Conservation (phyloP, 2,797 vertebrate species). For the Alcedo quadribrachys region DNA sequence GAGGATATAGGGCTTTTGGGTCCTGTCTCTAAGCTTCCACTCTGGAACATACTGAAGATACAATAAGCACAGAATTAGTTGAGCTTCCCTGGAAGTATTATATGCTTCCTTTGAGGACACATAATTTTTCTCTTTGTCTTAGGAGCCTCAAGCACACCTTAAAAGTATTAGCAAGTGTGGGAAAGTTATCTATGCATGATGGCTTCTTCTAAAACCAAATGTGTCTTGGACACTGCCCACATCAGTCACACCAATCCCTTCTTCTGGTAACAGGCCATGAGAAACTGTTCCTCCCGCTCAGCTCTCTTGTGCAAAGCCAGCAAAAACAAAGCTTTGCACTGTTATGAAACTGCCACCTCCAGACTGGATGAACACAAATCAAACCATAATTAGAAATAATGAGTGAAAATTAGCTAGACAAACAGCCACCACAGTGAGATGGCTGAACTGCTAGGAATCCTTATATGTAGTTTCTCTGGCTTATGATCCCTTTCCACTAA, state of each 20-base stretch:
- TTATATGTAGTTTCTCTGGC: neutral
- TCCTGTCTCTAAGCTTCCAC: neutral
- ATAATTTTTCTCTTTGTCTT: neutral
- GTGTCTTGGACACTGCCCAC: neutral
- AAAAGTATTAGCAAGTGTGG: neutral
- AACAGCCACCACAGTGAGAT: neutral
- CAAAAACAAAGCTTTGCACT: neutral
- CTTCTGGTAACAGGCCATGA: neutral
- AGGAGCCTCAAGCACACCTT: neutral
- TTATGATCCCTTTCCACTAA: neutral
- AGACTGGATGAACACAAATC: neutral
- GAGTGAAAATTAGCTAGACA: slow-evolving; percentile 31
- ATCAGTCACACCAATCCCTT: neutral
- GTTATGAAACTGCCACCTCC: neutral
- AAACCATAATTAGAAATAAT: slow-evolving; percentile 28
- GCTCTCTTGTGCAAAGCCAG: neutral
- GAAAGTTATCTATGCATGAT: neutral
- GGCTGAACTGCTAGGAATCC: neutral
- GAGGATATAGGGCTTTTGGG: neutral
- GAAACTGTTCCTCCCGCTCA: neutral
- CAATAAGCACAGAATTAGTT: neutral
- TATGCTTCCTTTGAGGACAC: neutral
- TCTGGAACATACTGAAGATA: neutral
- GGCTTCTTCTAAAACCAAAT: neutral
- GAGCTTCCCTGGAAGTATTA: neutral